A percentile compares a stretch with the other conserved stretches of the same genome.
These are phyloP conservation scores for Watsonalla cultraria DNA, from an alignment of 2,888 invertebrate species.

Conservation along the genomic window DNA sequence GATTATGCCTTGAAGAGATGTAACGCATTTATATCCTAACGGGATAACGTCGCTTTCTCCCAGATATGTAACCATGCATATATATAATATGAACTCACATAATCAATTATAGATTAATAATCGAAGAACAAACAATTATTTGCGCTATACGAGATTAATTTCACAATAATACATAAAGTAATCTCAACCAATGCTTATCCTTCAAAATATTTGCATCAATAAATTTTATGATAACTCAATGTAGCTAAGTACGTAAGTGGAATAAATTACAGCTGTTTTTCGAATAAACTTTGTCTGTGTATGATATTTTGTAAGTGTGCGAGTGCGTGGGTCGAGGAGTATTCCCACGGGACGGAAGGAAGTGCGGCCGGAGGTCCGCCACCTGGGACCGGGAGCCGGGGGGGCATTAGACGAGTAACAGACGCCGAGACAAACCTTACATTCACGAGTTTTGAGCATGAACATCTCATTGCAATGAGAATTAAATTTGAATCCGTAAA, in stretches of 20 bases:
- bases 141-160: too few species aligned
- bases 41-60: too few species aligned
- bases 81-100: too few species aligned
- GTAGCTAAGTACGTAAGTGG: not conserved
- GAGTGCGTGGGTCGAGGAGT: conserved; percentile 52
- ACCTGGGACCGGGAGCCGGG: conserved; percentile 59
- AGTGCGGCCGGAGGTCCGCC: conserved; percentile 69
- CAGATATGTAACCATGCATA: too few species aligned
- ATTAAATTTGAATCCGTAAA: conserved; percentile 48
- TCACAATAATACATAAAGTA: not conserved
- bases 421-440: conserved; percentile 26
- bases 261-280: conserved; percentile 16
- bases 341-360: conserved; percentile 66
- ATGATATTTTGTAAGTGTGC: conserved; percentile 29
- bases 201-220: not conserved
- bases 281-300: conserved; percentile 22
- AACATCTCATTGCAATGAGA: conserved; percentile 18
- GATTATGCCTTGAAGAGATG: too few species aligned
- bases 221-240: not conserved
- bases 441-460: not conserved
- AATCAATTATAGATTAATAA: too few species aligned
- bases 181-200: not conserved
- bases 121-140: too few species aligned
- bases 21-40: too few species aligned
- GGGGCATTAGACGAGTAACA: conserved; percentile 43